Conservation (phyloP, 1,140 invertebrate genomes). For the Hypothenemus hampei region DNA sequence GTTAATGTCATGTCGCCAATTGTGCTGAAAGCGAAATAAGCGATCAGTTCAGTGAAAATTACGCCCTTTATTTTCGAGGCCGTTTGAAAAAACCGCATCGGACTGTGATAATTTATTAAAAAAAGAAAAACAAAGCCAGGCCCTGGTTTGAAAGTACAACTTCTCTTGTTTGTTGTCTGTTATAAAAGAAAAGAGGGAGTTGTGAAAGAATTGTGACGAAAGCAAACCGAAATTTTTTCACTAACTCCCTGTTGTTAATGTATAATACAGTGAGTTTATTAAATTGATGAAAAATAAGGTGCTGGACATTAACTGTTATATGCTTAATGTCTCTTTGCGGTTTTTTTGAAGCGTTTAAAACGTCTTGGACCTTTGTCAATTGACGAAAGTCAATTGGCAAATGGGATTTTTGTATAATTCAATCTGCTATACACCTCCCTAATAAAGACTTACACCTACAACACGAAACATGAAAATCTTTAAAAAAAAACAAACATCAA, state of each 20-base stretch:
- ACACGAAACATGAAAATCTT: not conserved
- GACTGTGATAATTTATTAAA: conserved; percentile 27
- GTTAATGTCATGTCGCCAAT: conserved; percentile 31
- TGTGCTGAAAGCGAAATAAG: conserved; percentile 34
- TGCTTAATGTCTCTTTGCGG: conserved; percentile 37
- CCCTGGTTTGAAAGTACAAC: conserved; percentile 48
- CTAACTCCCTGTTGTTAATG: conserved; percentile 1
- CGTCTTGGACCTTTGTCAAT: not conserved
- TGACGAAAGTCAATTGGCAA: not conserved
- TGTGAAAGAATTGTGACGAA: not conserved
- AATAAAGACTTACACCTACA: not conserved
- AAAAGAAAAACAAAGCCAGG: conserved; percentile 36
- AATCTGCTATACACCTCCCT: not conserved
- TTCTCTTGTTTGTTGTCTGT: conserved; percentile 43
- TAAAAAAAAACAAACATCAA: conserved; percentile 19
- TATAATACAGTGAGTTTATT: conserved; percentile 30
- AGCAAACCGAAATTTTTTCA: not conserved
- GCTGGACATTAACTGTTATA: conserved; percentile 34
- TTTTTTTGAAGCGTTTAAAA: conserved; percentile 35
- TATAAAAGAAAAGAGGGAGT: conserved; percentile 25
- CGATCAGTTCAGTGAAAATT: conserved; percentile 40
- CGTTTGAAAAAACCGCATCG: conserved; percentile 40
- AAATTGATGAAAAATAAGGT: conserved; percentile 38
- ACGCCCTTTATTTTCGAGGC: no score
- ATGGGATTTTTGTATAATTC: not conserved